These are phyloP conservation scores for Onychostoma macrolepis DNA, from an alignment of 2,113 vertebrate species.

Conservation along the genomic window DNA sequence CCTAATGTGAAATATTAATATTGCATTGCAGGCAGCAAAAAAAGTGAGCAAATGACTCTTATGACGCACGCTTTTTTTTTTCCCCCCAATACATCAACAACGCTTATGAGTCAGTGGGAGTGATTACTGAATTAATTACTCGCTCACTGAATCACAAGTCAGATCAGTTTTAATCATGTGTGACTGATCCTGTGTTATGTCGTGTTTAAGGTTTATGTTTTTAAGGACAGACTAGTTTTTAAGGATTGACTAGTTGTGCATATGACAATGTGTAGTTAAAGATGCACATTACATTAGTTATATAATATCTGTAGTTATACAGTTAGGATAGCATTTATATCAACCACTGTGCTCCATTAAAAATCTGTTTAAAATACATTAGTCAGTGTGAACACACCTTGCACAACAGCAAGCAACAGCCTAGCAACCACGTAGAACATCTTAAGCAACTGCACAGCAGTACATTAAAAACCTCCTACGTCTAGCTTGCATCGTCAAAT, in stretches of 20 bases:
- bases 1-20: neutral
- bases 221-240: no score
- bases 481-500: neutral
- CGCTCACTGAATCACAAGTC: neutral
- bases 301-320: neutral
- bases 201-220: neutral
- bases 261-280: neutral
- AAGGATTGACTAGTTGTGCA: no score
- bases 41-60: neutral
- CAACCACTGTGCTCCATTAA: neutral
- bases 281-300: neutral
- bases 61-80: neutral
- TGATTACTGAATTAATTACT: slow-evolving; percentile 21
- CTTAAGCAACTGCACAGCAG: neutral
- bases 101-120: neutral
- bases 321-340: neutral
- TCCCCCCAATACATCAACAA: neutral
- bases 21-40: neutral
- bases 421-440: neutral
- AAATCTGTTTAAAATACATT: neutral
- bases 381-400: neutral
- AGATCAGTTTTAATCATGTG: slow-evolving; percentile 2
- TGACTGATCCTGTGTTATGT: neutral
- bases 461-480: neutral
- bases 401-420: neutral